Evolutionary conservation across 2,888 invertebrate species (phyloP), one percentile per base, ranked within the genome.

Genomic region (Lepidochrysops patricia): DNA sequence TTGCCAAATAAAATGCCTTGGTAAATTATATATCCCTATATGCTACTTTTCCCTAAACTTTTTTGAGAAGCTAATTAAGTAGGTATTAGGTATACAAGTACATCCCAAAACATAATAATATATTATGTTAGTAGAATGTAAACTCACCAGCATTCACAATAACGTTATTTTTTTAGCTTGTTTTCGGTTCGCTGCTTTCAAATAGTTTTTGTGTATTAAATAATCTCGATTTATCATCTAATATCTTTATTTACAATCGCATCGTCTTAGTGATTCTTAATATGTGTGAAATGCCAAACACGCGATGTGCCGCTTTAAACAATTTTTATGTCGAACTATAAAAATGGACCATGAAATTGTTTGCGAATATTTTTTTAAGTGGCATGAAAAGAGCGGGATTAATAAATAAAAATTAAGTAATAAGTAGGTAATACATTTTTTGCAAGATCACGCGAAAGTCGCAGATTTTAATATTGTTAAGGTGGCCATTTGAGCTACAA

Each of bases 241-340:
- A 52, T 64, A 48, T 63, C 60, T 62, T 64, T 61, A 62, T 67
- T 67, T 69, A 64, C 64, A 67, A 71, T 71, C 72, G 72, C 64
- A 75, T 74, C 62, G 68, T 71, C 70, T 69, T 69, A 70, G 70
- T 72, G 67, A 76, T 78, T 77, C 72, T 76, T 73, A 74, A 73
- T 71, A 67, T 67, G 66, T 66, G 68, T 72, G 72, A 74, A 77
- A 76, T 70, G 63, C 68, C 75, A 78, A 76, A 73, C 79, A 80
- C 75, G 78, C 73, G 68, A 74, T 68, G 68, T 69, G 69, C 69
- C 68, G 70, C 67, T 70, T 65, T 48, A 66, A 66, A 63, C 61
- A 68, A 74, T 75, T 71, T 70, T 64, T 66, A 70, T 65, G 70
- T 64, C 58, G 56, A 63, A 64, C 63, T 66, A 57, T 43, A 43